These are phyloP conservation scores for Neuroterus valhalla DNA, from an alignment of 1,140 invertebrate species.

Conservation along the genomic window DNA sequence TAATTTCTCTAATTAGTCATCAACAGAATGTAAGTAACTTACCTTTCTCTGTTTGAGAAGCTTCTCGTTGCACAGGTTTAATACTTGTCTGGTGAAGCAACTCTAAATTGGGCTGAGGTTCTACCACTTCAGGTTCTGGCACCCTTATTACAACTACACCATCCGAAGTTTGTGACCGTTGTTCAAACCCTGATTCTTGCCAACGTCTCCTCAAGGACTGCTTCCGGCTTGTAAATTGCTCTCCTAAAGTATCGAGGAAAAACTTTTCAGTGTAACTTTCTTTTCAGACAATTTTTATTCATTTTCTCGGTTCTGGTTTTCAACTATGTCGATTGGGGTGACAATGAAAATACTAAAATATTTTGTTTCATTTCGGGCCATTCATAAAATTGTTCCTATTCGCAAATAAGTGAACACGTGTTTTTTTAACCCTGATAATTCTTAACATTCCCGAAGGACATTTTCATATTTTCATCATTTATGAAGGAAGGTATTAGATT, in stretches of 20 bases:
- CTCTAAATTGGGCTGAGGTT: constrained; percentile 67
- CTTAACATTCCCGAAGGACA: too few relatives aligned
- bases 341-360: too few relatives aligned
- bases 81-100: constrained; percentile 67
- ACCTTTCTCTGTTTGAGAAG: constrained; percentile 73
- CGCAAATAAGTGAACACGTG: too few relatives aligned
- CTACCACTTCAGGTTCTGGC: constrained; percentile 69
- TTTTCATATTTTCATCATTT: too few relatives aligned
- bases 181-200: constrained; percentile 56
- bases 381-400: too few relatives aligned
- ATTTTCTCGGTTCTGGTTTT: too few relatives aligned
- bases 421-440: too few relatives aligned
- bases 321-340: too few relatives aligned
- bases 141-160: constrained; percentile 68
- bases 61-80: constrained; percentile 66
- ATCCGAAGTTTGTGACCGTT: constrained; percentile 55
- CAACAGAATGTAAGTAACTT: constrained; percentile 36
- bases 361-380: too few relatives aligned
- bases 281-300: too few relatives aligned
- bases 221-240: constrained; percentile 50
- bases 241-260: constrained; percentile 37
- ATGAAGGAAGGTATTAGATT: too few relatives aligned
- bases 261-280: not conserved
- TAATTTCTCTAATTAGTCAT: constrained; percentile 2
- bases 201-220: constrained; percentile 65